These are phyloP conservation scores for Hucho hucho DNA, from an alignment of 2,113 vertebrate species.

Conservation along the genomic window DNA sequence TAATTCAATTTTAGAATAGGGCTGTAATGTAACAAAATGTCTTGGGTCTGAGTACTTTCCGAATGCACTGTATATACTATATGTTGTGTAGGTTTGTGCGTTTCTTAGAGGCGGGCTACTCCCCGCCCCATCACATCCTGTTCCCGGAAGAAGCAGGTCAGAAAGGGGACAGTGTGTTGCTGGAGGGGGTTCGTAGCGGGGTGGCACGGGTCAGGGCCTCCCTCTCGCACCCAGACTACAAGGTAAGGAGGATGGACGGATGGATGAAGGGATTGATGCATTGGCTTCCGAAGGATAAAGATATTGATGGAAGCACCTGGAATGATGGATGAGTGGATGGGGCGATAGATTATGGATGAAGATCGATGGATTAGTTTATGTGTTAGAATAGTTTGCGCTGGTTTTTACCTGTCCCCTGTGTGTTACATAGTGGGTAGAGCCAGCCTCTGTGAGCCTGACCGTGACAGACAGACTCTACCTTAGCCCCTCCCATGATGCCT, in stretches of 20 bases:
- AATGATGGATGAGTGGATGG: background rate
- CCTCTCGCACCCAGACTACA: conserved; percentile 64
- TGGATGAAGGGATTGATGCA: background rate
- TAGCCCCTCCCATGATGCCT: conserved; percentile 67
- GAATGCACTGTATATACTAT: background rate
- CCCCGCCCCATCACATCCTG: conserved; percentile 58
- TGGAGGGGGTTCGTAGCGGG: conserved; percentile 63
- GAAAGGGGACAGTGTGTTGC: conserved; percentile 74
- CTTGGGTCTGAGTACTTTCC: too few relatives aligned
- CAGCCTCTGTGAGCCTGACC: conserved; percentile 61
- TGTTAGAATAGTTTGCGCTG: background rate
- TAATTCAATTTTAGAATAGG: too few relatives aligned
- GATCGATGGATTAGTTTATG: background rate
- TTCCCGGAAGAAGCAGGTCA: conserved; percentile 68
- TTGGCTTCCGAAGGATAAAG: background rate
- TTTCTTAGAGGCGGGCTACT: conserved; percentile 69
- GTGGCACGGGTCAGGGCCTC: conserved; percentile 60
- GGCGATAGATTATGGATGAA: background rate
- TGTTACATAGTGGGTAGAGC: conserved; percentile 52
- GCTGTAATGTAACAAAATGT: too few relatives aligned
- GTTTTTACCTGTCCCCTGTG: background rate
- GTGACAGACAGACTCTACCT: conserved; percentile 75
- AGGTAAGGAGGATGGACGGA: conserved; percentile 48
- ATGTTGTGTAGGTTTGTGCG: conserved; percentile 64
- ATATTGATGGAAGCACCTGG: too few relatives aligned